A percentile compares a stretch with the other conserved stretches of the same genome.
phyloP scores from a whole-genome alignment of 2,797 vertebrate genomes.

The Lindbergichthys nudifrons region DNA sequence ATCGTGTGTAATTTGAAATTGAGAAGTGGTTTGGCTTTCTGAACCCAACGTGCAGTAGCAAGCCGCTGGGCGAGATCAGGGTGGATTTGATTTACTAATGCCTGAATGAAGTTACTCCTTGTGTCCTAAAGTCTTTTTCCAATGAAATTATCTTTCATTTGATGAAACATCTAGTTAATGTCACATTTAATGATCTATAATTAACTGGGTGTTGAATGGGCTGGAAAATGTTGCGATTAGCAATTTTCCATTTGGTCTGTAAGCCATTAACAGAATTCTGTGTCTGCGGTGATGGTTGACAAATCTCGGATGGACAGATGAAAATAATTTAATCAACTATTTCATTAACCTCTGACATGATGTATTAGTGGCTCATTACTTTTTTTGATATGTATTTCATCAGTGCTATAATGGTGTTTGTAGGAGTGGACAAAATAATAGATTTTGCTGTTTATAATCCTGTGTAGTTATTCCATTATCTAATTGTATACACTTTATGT shows the following conservation, averaged over 20 bases:
- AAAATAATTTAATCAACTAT: background rate
- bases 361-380: background rate
- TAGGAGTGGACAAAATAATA: background rate
- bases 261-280: slow-evolving; percentile 25
- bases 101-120: slow-evolving; percentile 43
- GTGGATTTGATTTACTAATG: slow-evolving; percentile 23
- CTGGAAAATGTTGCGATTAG: slow-evolving; percentile 40
- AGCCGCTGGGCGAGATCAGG: slow-evolving; percentile 34
- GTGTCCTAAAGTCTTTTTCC: slow-evolving; percentile 52
- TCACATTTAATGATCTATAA: slow-evolving; percentile 57
- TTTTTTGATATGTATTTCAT: background rate
- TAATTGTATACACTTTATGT: background rate
- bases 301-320: slow-evolving; percentile 1
- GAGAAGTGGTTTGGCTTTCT: slow-evolving; percentile 8
- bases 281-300: slow-evolving; percentile 15
- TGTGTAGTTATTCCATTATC: background rate
- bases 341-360: slow-evolving; percentile 5
- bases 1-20: background rate
- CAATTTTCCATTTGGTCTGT: slow-evolving; percentile 47
- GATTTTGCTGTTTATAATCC: background rate
- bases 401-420: background rate
- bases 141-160: slow-evolving; percentile 52
- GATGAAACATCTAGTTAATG: slow-evolving; percentile 45
- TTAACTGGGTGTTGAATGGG: slow-evolving; percentile 47
- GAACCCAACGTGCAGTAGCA: slow-evolving; percentile 44